phyloP scores from a whole-genome alignment of 2,113 vertebrate genomes.

The rat (Rattus norvegicus) region GRCr8 NC_086023.1:117243501-117244000 shows the following conservation, averaged over 20 bases:
- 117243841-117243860: neutral
- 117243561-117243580: neutral
- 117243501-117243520: neutral
- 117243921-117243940: neutral
- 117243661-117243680: neutral
- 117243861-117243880: neutral
- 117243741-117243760: neutral
- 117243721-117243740: neutral
- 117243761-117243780: neutral
- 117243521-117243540: neutral
- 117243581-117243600: slow-evolving; percentile 14
- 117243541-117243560: neutral
- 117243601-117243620: slow-evolving; percentile 30
- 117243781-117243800: neutral
- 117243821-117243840: neutral
- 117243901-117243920: neutral
- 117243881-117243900: neutral
- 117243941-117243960: neutral
- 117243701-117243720: neutral
- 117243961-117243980: neutral
- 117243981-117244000: neutral
- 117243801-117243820: neutral
- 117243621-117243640: slow-evolving; percentile 24
- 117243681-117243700: neutral
- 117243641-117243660: neutral